Percentiles rank a stretch among this genome's conserved stretches.
Conservation (phyloP, 2,797 vertebrate genomes). For the Arrhamphus sclerolepis region DNA sequence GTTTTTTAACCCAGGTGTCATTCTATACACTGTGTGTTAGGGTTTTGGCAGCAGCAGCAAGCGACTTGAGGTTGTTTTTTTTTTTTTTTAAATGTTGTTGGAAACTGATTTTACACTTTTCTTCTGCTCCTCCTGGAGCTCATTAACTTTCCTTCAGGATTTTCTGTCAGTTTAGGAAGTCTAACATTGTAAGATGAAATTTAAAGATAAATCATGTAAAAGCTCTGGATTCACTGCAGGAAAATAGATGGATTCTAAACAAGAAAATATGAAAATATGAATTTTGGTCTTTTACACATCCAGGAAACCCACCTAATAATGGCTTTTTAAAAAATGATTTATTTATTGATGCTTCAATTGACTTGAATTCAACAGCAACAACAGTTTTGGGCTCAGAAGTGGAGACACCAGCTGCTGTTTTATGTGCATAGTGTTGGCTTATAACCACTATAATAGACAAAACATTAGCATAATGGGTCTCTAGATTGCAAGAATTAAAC, state of each 20-base stretch:
- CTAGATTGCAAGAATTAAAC: constrained; percentile 52
- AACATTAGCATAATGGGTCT: constrained; percentile 63
- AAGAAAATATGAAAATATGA: constrained; percentile 24
- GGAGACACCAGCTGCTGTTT: constrained; percentile 30
- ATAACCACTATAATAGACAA: constrained; percentile 40
- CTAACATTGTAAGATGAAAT: constrained; percentile 32
- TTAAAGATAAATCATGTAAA: constrained; percentile 25
- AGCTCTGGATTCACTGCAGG: neutral
- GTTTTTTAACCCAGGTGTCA: constrained; percentile 53
- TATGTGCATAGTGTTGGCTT: constrained; percentile 45
- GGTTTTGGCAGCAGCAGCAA: constrained; percentile 38
- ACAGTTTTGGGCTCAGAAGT: constrained; percentile 16
- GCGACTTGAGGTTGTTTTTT: constrained; percentile 33
- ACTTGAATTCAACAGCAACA: constrained; percentile 22
- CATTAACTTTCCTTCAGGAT: constrained; percentile 26
- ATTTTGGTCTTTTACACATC: constrained; percentile 28
- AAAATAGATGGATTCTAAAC: constrained; percentile 20
- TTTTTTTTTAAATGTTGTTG: too few species aligned
- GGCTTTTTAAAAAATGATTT: constrained; percentile 14
- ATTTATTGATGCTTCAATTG: constrained; percentile 27
- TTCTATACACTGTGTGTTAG: constrained; percentile 32
- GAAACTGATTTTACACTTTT: constrained; percentile 47
- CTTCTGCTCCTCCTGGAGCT: constrained; percentile 24
- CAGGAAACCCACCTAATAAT: constrained; percentile 1
- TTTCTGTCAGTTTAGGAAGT: constrained; percentile 29